Evolutionary conservation across 1,140 invertebrate genomes (phyloP).

Genomic region (Tetragonula clypearis): DNA sequence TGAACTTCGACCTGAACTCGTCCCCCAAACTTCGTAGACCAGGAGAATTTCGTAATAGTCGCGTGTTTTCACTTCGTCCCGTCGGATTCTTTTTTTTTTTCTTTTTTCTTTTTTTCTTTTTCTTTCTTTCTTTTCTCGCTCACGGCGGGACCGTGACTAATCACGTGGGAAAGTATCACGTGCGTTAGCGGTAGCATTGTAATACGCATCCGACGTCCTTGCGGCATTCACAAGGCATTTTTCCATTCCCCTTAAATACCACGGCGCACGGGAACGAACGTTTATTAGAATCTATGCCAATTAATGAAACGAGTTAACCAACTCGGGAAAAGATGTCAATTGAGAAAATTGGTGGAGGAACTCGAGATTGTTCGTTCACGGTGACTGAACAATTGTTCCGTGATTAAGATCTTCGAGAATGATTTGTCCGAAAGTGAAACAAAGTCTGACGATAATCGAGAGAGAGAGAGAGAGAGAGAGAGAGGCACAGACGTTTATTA

Average conservation of each 20-base stretch:
- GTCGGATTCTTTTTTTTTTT: not conserved
- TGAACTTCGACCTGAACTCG: too few species aligned
- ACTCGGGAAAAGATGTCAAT: not conserved
- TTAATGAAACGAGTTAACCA: conserved; percentile 1
- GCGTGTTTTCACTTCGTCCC: not conserved
- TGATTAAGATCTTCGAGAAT: too few species aligned
- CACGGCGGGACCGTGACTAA: conserved; percentile 40
- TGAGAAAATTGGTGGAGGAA: too few species aligned
- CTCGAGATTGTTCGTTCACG: too few species aligned
- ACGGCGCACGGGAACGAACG: conserved; percentile 12
- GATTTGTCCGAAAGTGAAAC: too few species aligned
- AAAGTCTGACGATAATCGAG: too few species aligned
- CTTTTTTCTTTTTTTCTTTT: not conserved
- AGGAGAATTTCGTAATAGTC: not conserved
- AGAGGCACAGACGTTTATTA: not conserved
- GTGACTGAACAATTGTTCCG: too few species aligned
- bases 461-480: not conserved
- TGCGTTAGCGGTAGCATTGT: conserved; percentile 51
- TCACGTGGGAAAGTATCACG: conserved; percentile 65
- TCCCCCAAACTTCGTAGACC: not conserved
- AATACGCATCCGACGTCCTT: conserved; percentile 58
- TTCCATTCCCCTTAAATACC: conserved; percentile 45
- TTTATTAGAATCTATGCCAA: conserved; percentile 31
- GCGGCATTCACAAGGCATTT: conserved; percentile 52
- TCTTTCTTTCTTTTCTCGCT: not conserved